These are phyloP conservation scores for Magallana ariakensis DNA, from an alignment of 1,140 invertebrate species.

Conservation along the genomic window DNA sequence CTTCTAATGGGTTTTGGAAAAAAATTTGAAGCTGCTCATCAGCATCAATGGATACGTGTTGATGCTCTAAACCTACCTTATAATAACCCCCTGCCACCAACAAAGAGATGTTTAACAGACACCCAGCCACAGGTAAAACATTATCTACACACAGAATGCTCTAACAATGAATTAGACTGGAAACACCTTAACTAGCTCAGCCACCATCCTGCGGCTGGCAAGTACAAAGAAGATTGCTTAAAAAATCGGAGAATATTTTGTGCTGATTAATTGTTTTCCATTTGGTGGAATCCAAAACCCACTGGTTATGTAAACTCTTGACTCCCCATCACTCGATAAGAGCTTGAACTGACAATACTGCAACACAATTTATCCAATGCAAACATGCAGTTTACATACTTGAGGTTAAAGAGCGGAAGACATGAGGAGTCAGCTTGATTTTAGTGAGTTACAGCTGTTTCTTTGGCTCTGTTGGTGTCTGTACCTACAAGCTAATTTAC, in stretches of 20 bases:
- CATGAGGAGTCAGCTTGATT: neutral
- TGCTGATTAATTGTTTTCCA: conserved; percentile 38
- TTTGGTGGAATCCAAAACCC: conserved; percentile 1
- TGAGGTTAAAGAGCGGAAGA: conserved; percentile 30
- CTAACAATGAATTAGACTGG: conserved; percentile 4
- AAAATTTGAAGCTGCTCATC: neutral
- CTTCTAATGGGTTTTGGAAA: too few relatives aligned
- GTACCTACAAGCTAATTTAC: conserved; percentile 27
- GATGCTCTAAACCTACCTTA: neutral
- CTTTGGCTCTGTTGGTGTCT: conserved; percentile 18
- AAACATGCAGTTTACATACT: conserved; percentile 38
- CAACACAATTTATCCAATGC: conserved; percentile 35
- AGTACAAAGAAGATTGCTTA: neutral
- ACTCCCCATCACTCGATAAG: conserved; percentile 24
- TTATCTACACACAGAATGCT: neutral
- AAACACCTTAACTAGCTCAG: neutral
- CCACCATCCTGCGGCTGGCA: neutral
- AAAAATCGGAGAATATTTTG: conserved; percentile 20
- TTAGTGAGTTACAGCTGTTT: conserved; percentile 30
- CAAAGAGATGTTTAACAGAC: neutral
- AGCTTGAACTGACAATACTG: conserved; percentile 30
- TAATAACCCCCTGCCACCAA: conserved; percentile 11
- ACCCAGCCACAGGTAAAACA: neutral
- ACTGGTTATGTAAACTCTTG: conserved; percentile 12
- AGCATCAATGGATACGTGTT: neutral